Evolutionary conservation across 1,140 invertebrate genomes (phyloP).

Genomic region (Monomorium pharaonis): DNA sequence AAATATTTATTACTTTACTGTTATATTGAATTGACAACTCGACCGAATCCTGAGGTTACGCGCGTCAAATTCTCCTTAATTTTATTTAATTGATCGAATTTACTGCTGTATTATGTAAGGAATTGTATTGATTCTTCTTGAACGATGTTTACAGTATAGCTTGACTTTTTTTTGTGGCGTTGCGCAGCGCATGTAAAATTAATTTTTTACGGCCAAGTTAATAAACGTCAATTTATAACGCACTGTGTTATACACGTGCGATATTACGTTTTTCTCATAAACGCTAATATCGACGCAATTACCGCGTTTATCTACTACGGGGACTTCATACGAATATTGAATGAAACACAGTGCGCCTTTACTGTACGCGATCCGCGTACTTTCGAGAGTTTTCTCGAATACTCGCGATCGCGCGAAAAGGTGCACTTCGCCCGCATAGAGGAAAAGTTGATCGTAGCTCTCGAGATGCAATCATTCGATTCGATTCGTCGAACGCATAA

Average conservation of each 20-base stretch:
- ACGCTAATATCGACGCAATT: conserved; percentile 60
- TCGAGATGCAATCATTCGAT: not conserved
- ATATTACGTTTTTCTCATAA: conserved; percentile 18
- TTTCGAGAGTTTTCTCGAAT: not conserved
- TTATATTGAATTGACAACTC: not conserved
- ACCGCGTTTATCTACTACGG: conserved; percentile 49
- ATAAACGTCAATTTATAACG: not conserved
- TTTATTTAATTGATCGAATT: too few relatives aligned
- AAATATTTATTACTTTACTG: not conserved
- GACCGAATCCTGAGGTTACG: not conserved
- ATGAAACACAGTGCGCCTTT: conserved; percentile 42
- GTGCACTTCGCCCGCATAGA: too few relatives aligned
- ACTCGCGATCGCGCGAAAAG: not conserved
- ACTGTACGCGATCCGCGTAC: not conserved
- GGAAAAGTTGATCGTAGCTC: not conserved
- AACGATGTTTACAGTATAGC: not conserved
- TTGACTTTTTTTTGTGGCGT: too few relatives aligned
- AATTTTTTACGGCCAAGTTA: not conserved
- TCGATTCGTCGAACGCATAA: conserved; percentile 14
- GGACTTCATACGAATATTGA: not conserved
- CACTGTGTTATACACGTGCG: not conserved
- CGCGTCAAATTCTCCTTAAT: not conserved
- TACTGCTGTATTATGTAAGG: too few relatives aligned
- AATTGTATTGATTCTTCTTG: too few relatives aligned
- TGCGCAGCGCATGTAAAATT: not conserved